A percentile compares a stretch with the other conserved stretches of the same genome.
Conservation (phyloP, 2,797 vertebrate species). For the Oreortyx pictus region DNA sequence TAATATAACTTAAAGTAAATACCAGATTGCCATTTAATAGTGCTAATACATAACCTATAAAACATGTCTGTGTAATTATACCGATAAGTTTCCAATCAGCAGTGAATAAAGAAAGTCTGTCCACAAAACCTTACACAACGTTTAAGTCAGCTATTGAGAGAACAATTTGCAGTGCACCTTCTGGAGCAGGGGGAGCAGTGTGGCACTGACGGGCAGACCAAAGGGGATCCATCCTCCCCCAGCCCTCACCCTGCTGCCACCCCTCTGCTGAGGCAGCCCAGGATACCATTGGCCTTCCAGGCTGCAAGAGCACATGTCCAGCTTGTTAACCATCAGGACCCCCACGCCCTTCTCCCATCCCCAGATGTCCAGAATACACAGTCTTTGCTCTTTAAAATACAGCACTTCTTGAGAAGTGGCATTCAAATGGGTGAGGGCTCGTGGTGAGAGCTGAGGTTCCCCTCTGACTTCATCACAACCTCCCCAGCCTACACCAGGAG, state of each 20-base stretch:
- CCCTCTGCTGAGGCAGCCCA: no score
- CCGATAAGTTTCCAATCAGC: constrained; percentile 21
- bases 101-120: neutral
- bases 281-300: no score
- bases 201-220: neutral
- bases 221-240: no score
- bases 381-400: neutral
- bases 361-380: neutral
- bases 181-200: neutral
- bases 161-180: neutral
- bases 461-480: neutral
- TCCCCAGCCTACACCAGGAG: neutral
- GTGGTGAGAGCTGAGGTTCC: neutral
- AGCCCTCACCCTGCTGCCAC: no score
- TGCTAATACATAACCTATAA: constrained; percentile 15
- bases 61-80: neutral
- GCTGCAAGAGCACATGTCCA: no score
- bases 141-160: neutral
- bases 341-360: neutral
- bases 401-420: neutral
- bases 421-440: neutral
- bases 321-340: no score
- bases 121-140: neutral
- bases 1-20: constrained; percentile 30
- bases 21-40: constrained; percentile 11